Evolutionary conservation across 2,888 invertebrate species (phyloP).

Genomic region (Mechanitis mazaeus): DNA sequence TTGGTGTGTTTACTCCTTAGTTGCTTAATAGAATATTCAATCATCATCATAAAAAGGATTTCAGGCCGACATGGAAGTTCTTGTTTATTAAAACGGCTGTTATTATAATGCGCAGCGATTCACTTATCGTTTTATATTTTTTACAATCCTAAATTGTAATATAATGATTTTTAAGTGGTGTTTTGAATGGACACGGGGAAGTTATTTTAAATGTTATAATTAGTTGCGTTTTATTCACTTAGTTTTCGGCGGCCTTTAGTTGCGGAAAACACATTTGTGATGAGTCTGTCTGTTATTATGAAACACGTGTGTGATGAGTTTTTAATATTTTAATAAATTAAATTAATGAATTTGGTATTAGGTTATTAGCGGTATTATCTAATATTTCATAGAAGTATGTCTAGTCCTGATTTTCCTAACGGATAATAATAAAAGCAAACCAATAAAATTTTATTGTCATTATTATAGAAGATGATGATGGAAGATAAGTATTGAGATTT

Average conservation of each 20-base stretch:
- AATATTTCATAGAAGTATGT: too few relatives aligned
- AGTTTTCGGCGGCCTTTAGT: neutral
- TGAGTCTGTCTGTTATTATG: too few relatives aligned
- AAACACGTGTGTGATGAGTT: too few relatives aligned
- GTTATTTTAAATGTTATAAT: neutral
- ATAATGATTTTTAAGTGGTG: slow-evolving; percentile 4
- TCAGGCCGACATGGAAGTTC: neutral
- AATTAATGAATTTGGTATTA: too few relatives aligned
- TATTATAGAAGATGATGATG: too few relatives aligned
- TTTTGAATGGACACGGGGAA: neutral
- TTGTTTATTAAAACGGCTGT: neutral
- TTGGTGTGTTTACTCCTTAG: neutral
- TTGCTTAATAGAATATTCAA: neutral
- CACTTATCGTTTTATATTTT: slow-evolving; percentile 1
- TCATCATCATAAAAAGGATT: neutral
- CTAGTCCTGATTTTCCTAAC: too few relatives aligned
- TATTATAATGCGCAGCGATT: neutral
- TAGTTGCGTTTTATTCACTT: neutral
- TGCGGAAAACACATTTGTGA: too few relatives aligned
- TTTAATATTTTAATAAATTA: too few relatives aligned
- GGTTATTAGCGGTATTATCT: too few relatives aligned
- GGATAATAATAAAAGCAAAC: too few relatives aligned
- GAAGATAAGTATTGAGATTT: too few relatives aligned
- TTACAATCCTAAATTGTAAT: neutral
- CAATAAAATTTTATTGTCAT: too few relatives aligned